Base-by-base conservation (phyloP, 64 coral and sea anemone species). In the Dendronephthya gigantea region DNA sequence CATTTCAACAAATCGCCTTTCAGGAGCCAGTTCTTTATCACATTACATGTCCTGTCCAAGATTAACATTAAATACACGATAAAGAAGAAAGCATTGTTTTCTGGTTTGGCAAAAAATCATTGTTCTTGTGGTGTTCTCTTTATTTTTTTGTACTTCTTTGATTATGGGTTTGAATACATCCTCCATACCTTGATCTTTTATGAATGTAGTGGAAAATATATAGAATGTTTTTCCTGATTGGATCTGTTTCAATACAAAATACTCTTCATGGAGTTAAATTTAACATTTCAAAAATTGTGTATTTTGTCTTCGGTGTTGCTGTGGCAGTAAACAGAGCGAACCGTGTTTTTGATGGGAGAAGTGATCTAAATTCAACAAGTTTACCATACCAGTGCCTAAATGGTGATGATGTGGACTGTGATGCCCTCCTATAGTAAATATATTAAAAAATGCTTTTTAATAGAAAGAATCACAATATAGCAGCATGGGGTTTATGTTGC, bases 161-260 rank as follows among this genome's bases (percentile, higher is more conserved):
- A n/a, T 70, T 25, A 70, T 32, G 30, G 17, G 17, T 32, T n/a
- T 8, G 27, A 70, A 70, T 70, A 70, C 30, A 11, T 70, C 23
- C 29, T 70, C 66, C 17, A 70, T 70, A 70, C 66, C 25, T 31
- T 70, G 66, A 11, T 32, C 30, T n/a, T n/a, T 70, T 70, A 11
- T 70, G 9, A 70, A 70, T 70, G 66, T 70, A 70, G 19, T 70
- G 66, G 27, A 70, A 70, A 70, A 70, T 70, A 70, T 11, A 70
- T 7, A 70, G 66, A 70, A 70, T 70, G 66, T 70, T 70, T 70
- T 70, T 70, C 66, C 30, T 70, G 7, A 70, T 32, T 8, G 66
- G 66, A 70, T 70, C 66, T 32, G 19, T 70, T 70, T 70, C 66
- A 25, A 70, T 70, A 31, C 66, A 70, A 31, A 70, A 70, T 25